Percentiles rank a stretch among this genome's conserved stretches.
These are phyloP conservation scores for Onychomys leucogaster DNA, from an alignment of 2,797 vertebrate species.

Conservation along the genomic window DNA sequence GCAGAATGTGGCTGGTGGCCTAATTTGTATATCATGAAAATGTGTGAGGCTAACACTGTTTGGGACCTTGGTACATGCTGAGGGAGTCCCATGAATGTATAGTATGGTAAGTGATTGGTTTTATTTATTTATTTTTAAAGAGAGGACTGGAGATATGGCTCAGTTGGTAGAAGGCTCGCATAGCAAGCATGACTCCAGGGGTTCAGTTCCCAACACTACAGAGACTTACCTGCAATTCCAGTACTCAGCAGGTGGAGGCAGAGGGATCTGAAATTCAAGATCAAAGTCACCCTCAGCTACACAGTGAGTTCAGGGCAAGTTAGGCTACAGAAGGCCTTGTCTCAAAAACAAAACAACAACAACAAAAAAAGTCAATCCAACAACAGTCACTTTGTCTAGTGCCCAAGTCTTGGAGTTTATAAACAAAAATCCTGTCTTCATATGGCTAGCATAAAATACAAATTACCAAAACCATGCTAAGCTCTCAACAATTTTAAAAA, in stretches of 20 bases:
- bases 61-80: background rate
- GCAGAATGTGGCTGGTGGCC: background rate
- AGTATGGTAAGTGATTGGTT: background rate
- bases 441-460: background rate
- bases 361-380: background rate
- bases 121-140: background rate
- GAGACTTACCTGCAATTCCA: background rate
- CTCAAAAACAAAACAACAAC: background rate
- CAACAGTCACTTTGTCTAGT: background rate
- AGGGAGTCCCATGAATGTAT: background rate
- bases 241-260: background rate
- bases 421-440: constrained; percentile 25
- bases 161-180: background rate
- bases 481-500: background rate
- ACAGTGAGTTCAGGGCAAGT: background rate
- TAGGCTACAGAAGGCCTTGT: background rate
- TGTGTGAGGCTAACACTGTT: background rate
- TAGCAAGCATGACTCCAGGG: background rate
- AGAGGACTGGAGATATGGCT: background rate
- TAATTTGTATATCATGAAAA: background rate
- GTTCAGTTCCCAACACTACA: background rate
- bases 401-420: background rate
- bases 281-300: background rate
- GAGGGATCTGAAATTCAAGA: background rate
- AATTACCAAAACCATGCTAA: constrained; percentile 1